Evolutionary conservation across 2,113 vertebrate genomes (phyloP).

Genomic region (Alces alces): DNA sequence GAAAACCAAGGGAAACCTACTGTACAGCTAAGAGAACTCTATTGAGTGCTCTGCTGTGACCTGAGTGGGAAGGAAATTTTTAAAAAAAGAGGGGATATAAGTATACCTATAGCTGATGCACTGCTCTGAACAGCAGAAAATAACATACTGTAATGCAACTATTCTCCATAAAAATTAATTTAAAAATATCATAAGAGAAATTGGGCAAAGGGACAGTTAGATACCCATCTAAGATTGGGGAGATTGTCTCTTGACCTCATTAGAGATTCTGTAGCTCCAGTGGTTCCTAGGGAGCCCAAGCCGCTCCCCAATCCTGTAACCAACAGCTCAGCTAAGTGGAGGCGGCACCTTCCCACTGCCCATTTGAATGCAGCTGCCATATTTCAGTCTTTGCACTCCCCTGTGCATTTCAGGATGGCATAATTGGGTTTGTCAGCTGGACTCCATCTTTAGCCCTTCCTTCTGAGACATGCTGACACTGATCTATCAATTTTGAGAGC

Average conservation of each 20-base stretch:
- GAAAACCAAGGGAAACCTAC: not conserved
- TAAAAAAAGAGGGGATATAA: not conserved
- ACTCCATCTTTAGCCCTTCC: not conserved
- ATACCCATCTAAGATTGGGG: fast-evolving
- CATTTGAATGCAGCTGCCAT: too few species aligned
- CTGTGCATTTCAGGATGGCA: fast-evolving
- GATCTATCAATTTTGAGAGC: not conserved
- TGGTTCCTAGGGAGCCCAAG: too few species aligned
- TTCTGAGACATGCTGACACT: not conserved
- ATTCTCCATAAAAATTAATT: not conserved
- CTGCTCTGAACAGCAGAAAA: not conserved
- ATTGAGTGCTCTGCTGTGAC: not conserved
- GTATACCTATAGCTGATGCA: not conserved
- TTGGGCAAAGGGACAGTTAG: not conserved
- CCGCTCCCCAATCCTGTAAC: not conserved
- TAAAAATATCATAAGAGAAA: not conserved
- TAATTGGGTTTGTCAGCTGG: not conserved
- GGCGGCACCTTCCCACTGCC: fast-evolving
- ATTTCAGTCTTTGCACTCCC: not conserved
- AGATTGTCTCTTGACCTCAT: not conserved
- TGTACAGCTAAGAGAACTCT: not conserved
- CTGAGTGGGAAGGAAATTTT: not conserved
- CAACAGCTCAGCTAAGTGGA: not conserved
- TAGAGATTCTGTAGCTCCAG: not conserved
- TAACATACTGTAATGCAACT: not conserved